Evolutionary conservation across 2,888 invertebrate genomes (phyloP), one percentile per base, ranked within the genome.

Genomic region (Polydrusus cervinus): DNA sequence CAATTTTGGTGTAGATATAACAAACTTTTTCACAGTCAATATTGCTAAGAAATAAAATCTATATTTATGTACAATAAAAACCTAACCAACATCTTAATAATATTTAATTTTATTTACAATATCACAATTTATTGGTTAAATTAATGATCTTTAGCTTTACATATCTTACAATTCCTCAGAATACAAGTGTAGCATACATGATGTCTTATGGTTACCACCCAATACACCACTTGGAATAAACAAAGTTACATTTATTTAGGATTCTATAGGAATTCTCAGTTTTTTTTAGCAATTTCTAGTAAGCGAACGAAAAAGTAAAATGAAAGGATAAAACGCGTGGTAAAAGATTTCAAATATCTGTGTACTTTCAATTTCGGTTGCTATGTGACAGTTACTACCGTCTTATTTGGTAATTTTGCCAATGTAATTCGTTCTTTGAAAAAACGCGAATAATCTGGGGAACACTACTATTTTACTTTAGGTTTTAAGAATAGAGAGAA

Each of bases 51-150:
- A 76, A 76, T 68, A 72, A 65, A 65, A 45, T 71, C 61, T 61
- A 65, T 71, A 6, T 74, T 49, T 75, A 40, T 76, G 60, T 66
- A 76, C 68, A 55, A 69, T 75, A 75, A 68, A 76, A 76, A 72
- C 76, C 76, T 76, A 76, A 76, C 65, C 71, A 75, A 71, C 71
- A 75, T 75, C 61, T 55, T 40, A 81, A 80, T 84, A 84, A n/a
- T 82, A 57, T 81, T 70, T 69, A 45, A 49, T 51, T 71, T 67
- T 86, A 86, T 86, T 82, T 86, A 86, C 86, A 86, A 83, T 86
- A 86, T 87, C 86, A 87, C 86, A 86, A 85, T 85, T 83, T 81
- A 84, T 84, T 83, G 81, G 72, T 79, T 83, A 81, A 79, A 79
- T 79, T 83, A 70, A 71, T 71, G 75, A 75, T 75, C 64, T 83